Percentiles rank a stretch among this genome's conserved stretches.
phyloP scores from a whole-genome alignment of 1,140 invertebrate genomes.

The Palaemon carinicauda region DNA sequence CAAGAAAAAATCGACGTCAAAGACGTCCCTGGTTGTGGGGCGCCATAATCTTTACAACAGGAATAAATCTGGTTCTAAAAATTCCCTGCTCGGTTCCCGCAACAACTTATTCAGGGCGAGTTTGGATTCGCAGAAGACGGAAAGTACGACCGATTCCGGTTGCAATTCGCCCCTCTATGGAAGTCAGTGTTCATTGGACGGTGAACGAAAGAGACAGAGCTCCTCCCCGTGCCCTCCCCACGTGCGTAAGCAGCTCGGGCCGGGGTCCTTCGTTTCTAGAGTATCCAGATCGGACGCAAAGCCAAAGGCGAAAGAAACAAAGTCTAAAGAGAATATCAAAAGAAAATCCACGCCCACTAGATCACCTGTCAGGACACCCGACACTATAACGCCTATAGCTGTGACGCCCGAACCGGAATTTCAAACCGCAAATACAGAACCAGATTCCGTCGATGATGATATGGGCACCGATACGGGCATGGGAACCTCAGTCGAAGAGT shows the following conservation, averaged over 20 bases:
- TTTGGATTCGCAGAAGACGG: constrained; percentile 44
- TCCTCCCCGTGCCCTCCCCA: background rate
- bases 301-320: background rate
- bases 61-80: constrained; percentile 36
- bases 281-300: constrained; percentile 1
- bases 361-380: background rate
- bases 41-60: constrained; percentile 46
- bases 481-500: background rate
- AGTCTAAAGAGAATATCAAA: background rate
- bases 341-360: background rate
- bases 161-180: constrained; percentile 49
- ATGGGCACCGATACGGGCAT: background rate
- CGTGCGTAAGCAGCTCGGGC: background rate
- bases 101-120: constrained; percentile 47
- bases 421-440: background rate
- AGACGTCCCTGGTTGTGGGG: constrained; percentile 30
- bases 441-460: background rate
- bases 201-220: constrained; percentile 23
- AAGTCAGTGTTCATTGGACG: constrained; percentile 46
- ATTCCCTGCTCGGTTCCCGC: constrained; percentile 33
- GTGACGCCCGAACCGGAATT: background rate
- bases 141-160: constrained; percentile 50
- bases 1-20: constrained; percentile 47
- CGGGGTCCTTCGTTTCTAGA: background rate
- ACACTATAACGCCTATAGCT: background rate